Percentiles rank a stretch among this genome's conserved stretches.
Conservation (phyloP, 2,113 vertebrate species). For the Tupaia tana region DNA sequence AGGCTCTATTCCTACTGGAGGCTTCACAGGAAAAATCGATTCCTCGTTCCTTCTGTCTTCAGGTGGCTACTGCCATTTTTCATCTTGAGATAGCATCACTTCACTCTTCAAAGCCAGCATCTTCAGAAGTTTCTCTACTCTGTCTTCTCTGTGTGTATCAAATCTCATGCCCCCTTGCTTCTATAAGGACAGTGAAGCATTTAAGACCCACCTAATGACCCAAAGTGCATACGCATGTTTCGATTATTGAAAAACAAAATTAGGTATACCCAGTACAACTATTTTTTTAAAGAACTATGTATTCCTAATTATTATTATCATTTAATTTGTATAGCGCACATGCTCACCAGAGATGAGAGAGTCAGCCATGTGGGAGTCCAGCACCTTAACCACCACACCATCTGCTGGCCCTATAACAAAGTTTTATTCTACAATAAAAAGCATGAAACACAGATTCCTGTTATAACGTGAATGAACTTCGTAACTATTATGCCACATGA, state of each 20-base stretch:
- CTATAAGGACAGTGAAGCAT: background rate
- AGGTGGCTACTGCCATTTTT: background rate
- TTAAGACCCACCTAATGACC: background rate
- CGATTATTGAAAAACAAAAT: background rate
- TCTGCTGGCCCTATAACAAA: too few species aligned
- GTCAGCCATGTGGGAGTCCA: too few species aligned
- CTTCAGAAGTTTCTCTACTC: background rate
- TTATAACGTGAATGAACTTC: background rate
- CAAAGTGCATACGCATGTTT: background rate
- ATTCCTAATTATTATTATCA: too few species aligned
- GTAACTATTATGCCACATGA: background rate
- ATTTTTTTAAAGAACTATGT: too few species aligned
- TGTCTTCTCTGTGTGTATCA: background rate
- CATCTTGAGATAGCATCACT: background rate
- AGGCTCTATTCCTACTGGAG: fast-evolving
- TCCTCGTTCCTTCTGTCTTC: background rate
- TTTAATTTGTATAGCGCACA: too few species aligned
- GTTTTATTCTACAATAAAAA: background rate
- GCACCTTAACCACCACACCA: too few species aligned
- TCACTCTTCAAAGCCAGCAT: background rate
- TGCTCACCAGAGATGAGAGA: too few species aligned
- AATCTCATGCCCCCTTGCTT: background rate
- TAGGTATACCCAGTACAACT: background rate
- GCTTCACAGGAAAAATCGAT: fast-evolving
- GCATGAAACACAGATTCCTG: background rate